These are phyloP conservation scores for Fragum whitleyi DNA, from an alignment of 2,888 invertebrate species.

Conservation along the genomic window DNA sequence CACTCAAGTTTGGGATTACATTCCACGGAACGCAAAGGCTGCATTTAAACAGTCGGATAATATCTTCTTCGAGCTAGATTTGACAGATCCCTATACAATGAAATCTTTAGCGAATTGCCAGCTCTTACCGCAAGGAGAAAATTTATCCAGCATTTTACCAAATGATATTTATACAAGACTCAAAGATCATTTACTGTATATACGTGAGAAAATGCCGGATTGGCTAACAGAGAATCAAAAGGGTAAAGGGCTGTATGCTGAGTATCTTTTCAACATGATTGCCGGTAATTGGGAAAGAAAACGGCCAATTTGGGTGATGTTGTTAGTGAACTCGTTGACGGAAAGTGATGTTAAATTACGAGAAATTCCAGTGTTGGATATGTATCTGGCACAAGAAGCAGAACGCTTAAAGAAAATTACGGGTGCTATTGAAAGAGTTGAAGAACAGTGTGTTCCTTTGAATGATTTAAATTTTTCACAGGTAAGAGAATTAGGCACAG, in stretches of 20 bases:
- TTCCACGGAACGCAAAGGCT: slow-evolving; percentile 86
- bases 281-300: slow-evolving; percentile 87
- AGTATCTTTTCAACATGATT: slow-evolving; percentile 86
- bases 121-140: slow-evolving; percentile 85
- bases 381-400: slow-evolving; percentile 87
- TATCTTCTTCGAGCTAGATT: slow-evolving; percentile 87
- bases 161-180: slow-evolving; percentile 85
- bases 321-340: slow-evolving; percentile 87
- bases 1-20: slow-evolving; percentile 87
- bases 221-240: slow-evolving; percentile 85
- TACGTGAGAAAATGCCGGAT: slow-evolving; percentile 84
- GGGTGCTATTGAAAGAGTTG: slow-evolving; percentile 87
- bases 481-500: too few species aligned
- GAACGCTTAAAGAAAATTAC: slow-evolving; percentile 85
- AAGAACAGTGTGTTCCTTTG: slow-evolving; percentile 87
- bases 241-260: slow-evolving; percentile 85
- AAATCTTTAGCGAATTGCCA: slow-evolving; percentile 86
- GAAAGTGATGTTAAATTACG: slow-evolving; percentile 85
- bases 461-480: slow-evolving; percentile 86
- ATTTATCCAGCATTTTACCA: slow-evolving; percentile 85
- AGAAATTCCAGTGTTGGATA: slow-evolving; percentile 87
- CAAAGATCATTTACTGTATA: slow-evolving; percentile 86
- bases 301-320: slow-evolving; percentile 87
- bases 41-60: slow-evolving; percentile 86
- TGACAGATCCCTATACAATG: slow-evolving; percentile 86